Percentiles rank a stretch among this genome's conserved stretches.
Conservation (phyloP, 2,888 invertebrate species). For the Aphidoletes aphidimyza region DNA sequence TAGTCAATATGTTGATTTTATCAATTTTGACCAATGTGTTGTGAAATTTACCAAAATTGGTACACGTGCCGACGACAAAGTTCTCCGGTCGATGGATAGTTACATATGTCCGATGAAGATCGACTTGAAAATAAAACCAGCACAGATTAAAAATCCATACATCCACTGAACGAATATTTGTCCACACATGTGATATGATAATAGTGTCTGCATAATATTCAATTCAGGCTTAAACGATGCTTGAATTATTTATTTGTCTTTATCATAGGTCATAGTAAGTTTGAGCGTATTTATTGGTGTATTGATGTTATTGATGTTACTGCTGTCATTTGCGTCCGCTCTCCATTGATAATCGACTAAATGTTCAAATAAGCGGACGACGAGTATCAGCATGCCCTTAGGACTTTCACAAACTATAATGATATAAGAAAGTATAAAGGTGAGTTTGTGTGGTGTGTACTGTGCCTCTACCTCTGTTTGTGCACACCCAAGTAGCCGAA, state of each 20-base stretch:
- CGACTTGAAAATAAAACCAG: not conserved
- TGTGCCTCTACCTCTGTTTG: not conserved
- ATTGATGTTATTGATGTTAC: too few species aligned
- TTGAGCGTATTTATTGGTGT: not conserved
- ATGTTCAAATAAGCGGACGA: conserved; percentile 11
- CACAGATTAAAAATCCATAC: not conserved
- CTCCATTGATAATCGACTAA: not conserved
- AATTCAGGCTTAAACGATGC: not conserved
- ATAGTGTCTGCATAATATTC: too few species aligned
- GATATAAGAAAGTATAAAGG: conserved; percentile 33
- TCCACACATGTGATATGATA: too few species aligned
- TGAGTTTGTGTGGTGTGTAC: not conserved
- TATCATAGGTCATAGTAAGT: conserved; percentile 18
- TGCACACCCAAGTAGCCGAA: too few species aligned
- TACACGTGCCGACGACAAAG: too few species aligned
- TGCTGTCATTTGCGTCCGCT: not conserved
- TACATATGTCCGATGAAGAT: too few species aligned
- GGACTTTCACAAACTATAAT: conserved; percentile 34
- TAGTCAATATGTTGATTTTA: too few species aligned
- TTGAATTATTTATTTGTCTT: not conserved
- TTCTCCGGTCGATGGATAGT: too few species aligned
- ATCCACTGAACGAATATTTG: too few species aligned
- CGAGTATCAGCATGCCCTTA: conserved; percentile 17
- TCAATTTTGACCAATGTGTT: too few species aligned
- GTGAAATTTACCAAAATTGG: too few species aligned